Evolutionary conservation across 2,113 vertebrate species (phyloP).

Genomic region (Cricetomys ansorgei): DNA sequence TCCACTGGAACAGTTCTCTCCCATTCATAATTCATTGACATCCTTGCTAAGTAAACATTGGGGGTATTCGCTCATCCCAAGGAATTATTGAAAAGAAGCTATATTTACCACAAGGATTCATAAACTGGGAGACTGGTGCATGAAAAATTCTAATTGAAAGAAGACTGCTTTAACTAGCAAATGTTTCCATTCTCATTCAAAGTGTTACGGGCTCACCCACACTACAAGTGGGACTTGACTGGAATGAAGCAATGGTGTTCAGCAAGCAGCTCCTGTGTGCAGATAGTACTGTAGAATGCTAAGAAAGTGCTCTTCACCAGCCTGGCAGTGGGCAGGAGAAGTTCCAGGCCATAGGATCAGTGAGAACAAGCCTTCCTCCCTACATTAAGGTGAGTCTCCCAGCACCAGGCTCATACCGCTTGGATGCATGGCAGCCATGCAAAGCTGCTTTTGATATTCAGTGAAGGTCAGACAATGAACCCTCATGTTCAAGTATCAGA

Average conservation of each 20-base stretch:
- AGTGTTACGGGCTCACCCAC: background rate
- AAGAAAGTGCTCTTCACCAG: background rate
- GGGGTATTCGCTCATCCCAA: conserved; percentile 61
- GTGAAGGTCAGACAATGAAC: background rate
- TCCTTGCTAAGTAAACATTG: conserved; percentile 74
- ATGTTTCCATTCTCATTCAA: conserved; percentile 1
- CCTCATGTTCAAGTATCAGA: background rate
- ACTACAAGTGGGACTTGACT: background rate
- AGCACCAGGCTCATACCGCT: background rate
- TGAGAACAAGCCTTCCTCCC: background rate
- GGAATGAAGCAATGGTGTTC: background rate
- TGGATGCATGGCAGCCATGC: background rate
- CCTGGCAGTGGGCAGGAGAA: background rate
- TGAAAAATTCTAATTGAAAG: conserved; percentile 73
- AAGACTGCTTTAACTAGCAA: conserved; percentile 49
- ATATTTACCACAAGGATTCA: conserved; percentile 67
- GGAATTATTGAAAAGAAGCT: conserved; percentile 70
- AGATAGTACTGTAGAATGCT: accelerated
- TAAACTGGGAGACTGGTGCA: conserved; percentile 41
- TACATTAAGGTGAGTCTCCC: accelerated
- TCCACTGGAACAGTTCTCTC: conserved; percentile 54
- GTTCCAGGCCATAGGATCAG: background rate
- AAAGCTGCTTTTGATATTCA: background rate
- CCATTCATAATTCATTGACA: conserved; percentile 74
- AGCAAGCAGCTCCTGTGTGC: background rate